Evolutionary conservation across 2,113 vertebrate genomes (phyloP).

Genomic region (Choloepus hoffmanni): DNA sequence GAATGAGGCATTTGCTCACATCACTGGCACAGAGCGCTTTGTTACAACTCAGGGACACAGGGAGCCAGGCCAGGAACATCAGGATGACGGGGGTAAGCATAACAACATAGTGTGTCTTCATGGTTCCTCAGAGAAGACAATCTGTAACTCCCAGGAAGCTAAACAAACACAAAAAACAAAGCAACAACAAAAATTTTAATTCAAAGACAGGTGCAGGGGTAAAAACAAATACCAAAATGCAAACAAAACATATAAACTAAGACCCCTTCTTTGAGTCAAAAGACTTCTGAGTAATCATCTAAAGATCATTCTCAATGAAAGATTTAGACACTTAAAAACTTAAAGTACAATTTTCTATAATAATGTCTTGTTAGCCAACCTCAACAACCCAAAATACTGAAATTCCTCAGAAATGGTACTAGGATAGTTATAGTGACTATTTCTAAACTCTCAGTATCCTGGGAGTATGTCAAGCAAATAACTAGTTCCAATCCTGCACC

Average conservation of each 20-base stretch:
- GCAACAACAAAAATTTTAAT: constrained; percentile 27
- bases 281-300: constrained; percentile 2
- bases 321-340: background rate
- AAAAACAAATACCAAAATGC: constrained; percentile 24
- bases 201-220: constrained; percentile 18
- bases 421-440: background rate
- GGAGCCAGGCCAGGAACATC: constrained; percentile 89
- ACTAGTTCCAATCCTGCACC: background rate
- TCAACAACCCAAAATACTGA: background rate
- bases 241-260: constrained; percentile 38
- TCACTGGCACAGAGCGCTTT: constrained; percentile 98
- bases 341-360: background rate
- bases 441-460: background rate
- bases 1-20: constrained; percentile 99
- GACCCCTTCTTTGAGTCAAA: constrained; percentile 16
- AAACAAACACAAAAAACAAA: constrained; percentile 41
- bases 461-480: background rate
- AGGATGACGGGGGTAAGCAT: constrained; percentile 84
- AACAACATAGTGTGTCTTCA: constrained; percentile 88
- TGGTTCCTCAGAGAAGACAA: constrained; percentile 82
- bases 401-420: constrained; percentile 9
- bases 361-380: background rate
- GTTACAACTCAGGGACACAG: constrained; percentile 92
- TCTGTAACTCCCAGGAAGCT: constrained; percentile 71
- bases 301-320: constrained; percentile 49